phyloP scores from a whole-genome alignment of 2,797 vertebrate species.

The Pangasius larnaudii region DNA sequence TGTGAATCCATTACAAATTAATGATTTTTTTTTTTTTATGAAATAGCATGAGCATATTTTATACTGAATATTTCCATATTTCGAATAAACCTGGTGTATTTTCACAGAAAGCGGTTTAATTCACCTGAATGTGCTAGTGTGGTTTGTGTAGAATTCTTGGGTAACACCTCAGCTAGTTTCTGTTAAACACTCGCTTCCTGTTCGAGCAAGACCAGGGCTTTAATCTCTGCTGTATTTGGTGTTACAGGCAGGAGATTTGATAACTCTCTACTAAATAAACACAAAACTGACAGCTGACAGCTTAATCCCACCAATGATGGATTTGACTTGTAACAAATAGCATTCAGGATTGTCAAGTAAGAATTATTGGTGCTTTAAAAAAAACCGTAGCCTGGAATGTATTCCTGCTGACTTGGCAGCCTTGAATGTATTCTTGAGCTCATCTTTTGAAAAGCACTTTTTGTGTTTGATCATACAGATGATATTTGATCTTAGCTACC shows the following conservation, averaged over 20 bases:
- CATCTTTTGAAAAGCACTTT: not conserved
- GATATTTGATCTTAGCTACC: not conserved
- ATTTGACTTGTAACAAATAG: not conserved
- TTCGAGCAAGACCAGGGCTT: not conserved
- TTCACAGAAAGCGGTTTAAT: not conserved
- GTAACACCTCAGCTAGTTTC: conserved; percentile 11
- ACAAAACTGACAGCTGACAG: not conserved
- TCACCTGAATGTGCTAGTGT: conserved; percentile 2
- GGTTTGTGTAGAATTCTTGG: conserved; percentile 23
- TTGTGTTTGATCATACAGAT: not conserved
- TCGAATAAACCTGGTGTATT: not conserved
- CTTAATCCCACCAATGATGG: not conserved
- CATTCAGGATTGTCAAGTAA: not conserved
- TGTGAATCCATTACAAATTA: not conserved
- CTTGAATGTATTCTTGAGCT: not conserved
- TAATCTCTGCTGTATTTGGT: not conserved
- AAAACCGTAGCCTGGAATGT: not conserved
- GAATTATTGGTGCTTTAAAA: not conserved
- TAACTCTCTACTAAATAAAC: not conserved
- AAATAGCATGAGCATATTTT: not conserved
- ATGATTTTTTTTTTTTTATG: not conserved
- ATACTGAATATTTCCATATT: not conserved
- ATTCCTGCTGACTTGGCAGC: conserved; percentile 3
- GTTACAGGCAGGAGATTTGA: conserved; percentile 8
- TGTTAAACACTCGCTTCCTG: conserved; percentile 16